Base-by-base conservation (phyloP, 2,113 vertebrate species). In the Macquaria australasica region DNA sequence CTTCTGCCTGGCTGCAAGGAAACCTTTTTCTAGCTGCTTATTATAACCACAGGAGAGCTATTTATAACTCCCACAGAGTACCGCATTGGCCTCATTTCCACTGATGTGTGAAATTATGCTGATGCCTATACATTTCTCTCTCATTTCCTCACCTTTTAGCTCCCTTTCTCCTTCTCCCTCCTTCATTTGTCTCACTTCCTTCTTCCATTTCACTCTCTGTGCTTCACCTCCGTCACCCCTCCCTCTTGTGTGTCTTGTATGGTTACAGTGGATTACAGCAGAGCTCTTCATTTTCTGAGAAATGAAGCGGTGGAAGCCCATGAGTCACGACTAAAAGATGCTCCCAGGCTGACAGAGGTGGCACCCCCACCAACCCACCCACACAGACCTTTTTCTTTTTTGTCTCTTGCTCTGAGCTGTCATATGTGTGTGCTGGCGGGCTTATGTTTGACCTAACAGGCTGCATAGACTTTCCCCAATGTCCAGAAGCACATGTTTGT, bases 61-160 rank as follows among this genome's bases (percentile, higher is more conserved):
- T 91, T 92, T 89, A 87, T 91, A 91, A 77, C 88, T 8, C 79
- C 51, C 55, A 81, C 56, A 51, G 43, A 64, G 73, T 75, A 81
- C 89, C 45, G 90, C 93, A 89, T 74, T 93, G 92, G 86, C 89
- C 89, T 92, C 59, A 21, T 93, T 93, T 92, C 88, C 82, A 87
- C 43, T 85, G 78, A 81, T 83, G 90, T 89, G 82, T 89, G 83
- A 94, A 85, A 91, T 91, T 63, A 89, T 84, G 89, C 92, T 92
- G 88, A 93, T 90, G 87, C 79, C 74, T 84, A 70, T 83, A 89
- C 74, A 72, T 90, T 92, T 89, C 64, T 70, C 62, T 64, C 69
- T 79, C 60, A 83, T 90, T 87, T 90, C 53, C 68, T 86, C 82
- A 85, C 84, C 91, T 89, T 91, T 81, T 20, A 74, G 51, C 28